phyloP scores from a whole-genome alignment of 2,113 vertebrate genomes.

The Merops nubicus region DNA sequence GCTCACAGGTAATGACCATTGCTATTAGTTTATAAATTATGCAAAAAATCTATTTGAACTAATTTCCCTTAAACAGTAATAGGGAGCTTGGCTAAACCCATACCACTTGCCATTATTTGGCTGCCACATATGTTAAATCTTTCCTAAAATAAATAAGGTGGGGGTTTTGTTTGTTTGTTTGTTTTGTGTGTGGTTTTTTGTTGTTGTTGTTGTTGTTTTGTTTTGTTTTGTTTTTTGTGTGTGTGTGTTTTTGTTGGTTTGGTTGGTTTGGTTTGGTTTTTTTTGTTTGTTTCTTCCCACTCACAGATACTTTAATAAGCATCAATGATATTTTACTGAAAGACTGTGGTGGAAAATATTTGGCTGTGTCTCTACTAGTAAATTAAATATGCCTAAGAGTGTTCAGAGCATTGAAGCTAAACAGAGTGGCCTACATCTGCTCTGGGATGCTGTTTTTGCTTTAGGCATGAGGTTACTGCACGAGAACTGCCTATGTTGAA shows the following conservation, averaged over 20 bases:
- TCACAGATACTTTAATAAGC: background rate
- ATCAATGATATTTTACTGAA: background rate
- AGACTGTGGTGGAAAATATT: background rate
- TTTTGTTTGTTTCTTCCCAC: background rate
- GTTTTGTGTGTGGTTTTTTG: too few relatives aligned
- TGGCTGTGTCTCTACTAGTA: background rate
- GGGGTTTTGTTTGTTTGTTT: too few relatives aligned
- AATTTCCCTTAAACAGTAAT: background rate
- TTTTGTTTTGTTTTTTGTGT: too few relatives aligned
- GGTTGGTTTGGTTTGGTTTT: too few relatives aligned
- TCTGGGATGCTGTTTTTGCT: rapidly evolving
- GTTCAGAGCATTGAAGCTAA: background rate
- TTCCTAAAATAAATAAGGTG: background rate
- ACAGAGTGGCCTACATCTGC: background rate
- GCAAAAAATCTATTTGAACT: background rate
- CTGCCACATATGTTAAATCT: background rate
- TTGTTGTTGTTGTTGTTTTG: too few relatives aligned
- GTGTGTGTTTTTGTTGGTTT: too few relatives aligned
- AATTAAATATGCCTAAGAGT: background rate
- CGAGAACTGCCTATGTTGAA: background rate
- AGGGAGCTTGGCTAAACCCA: background rate
- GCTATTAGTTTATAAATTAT: background rate
- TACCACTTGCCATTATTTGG: background rate
- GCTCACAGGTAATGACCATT: background rate
- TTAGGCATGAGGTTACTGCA: background rate